Percentiles rank a stretch among this genome's conserved stretches.
phyloP scores from a whole-genome alignment of 2,888 invertebrate genomes.

The Molanna angustata region DNA sequence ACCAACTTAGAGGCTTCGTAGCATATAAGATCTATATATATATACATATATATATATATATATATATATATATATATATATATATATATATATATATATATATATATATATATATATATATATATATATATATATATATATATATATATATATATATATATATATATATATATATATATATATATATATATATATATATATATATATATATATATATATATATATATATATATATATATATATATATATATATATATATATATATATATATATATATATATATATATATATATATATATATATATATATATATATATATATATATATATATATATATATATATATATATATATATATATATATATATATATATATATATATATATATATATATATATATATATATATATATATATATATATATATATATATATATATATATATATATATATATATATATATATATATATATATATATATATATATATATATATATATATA shows the following conservation, averaged over 20 bases:
- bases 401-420: neutral
- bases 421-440: neutral
- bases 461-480: neutral
- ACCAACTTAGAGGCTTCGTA: too few species aligned
- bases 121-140: neutral
- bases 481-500: neutral
- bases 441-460: neutral
- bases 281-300: neutral
- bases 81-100: too few species aligned
- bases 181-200: neutral
- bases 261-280: neutral
- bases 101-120: too few species aligned
- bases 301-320: neutral
- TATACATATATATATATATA: too few species aligned
- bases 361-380: neutral
- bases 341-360: neutral
- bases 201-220: neutral
- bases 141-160: neutral
- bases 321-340: neutral
- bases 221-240: neutral
- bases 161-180: neutral
- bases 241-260: neutral
- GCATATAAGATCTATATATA: too few species aligned
- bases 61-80: too few species aligned
- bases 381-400: neutral